Evolutionary conservation across 2,888 invertebrate species (phyloP).

Genomic region (Morinoia aosen): DNA sequence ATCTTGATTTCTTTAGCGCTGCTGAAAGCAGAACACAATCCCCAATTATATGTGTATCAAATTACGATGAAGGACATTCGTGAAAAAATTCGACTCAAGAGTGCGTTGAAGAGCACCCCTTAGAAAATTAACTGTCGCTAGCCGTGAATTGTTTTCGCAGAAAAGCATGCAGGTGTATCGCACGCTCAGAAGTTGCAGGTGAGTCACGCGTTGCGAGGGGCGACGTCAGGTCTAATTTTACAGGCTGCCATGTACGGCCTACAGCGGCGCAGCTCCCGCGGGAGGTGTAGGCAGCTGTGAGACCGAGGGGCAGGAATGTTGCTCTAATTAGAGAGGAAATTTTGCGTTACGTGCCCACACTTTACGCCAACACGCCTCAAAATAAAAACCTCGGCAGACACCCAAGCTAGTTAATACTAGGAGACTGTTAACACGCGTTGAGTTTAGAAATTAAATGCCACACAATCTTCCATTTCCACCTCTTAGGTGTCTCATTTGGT

Average conservation of each 20-base stretch:
- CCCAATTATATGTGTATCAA: too few species aligned
- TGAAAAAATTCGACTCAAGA: not conserved
- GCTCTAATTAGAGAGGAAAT: not conserved
- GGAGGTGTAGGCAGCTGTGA: not conserved
- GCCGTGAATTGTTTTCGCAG: not conserved
- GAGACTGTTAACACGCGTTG: not conserved
- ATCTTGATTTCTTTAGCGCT: not conserved
- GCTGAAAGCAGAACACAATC: not conserved
- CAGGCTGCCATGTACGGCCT: not conserved
- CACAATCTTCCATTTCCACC: not conserved
- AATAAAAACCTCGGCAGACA: not conserved
- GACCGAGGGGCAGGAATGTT: not conserved
- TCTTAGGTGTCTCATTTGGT: not conserved
- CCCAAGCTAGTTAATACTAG: not conserved
- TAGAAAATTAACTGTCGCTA: not conserved
- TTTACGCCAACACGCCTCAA: not conserved
- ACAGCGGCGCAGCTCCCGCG: not conserved
- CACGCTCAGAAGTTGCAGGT: not conserved
- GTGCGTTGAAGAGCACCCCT: not conserved
- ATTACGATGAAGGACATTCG: too few species aligned
- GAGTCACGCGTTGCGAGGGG: not conserved
- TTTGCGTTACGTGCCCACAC: not conserved
- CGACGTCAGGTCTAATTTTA: slow-evolving; percentile 31
- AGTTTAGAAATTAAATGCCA: not conserved
- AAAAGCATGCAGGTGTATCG: slow-evolving; percentile 17